Conservation (phyloP, 1,140 invertebrate genomes). For the Diorhabda carinulata region DNA sequence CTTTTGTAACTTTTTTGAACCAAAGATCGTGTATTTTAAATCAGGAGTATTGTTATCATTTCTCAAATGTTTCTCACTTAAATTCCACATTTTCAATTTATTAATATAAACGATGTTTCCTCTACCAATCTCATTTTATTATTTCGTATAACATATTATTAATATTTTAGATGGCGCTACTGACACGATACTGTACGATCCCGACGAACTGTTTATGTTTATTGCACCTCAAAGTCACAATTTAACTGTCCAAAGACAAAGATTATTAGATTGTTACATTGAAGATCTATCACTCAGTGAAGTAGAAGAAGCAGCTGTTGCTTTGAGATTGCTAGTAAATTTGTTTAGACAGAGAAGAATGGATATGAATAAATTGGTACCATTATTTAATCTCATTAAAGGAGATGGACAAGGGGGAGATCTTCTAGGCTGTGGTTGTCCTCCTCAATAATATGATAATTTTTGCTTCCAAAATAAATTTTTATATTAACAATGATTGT, state of each 20-base stretch:
- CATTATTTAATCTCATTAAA: not conserved
- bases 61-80: too few species aligned
- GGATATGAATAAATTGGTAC: constrained; percentile 2
- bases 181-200: not conserved
- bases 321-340: not conserved
- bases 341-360: not conserved
- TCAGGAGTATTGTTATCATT: too few species aligned
- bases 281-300: not conserved
- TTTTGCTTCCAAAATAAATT: too few species aligned
- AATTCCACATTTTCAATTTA: too few species aligned
- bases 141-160: too few species aligned
- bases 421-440: not conserved
- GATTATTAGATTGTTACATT: not conserved
- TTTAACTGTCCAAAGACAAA: not conserved
- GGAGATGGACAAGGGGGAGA: too few species aligned
- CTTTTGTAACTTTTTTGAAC: too few species aligned
- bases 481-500: too few species aligned
- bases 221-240: constrained; percentile 1
- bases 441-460: too few species aligned
- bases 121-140: too few species aligned
- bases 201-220: not conserved
- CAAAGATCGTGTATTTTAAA: too few species aligned
- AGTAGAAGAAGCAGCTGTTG: not conserved
- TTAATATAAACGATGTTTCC: too few species aligned
- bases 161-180: not conserved